Base-by-base conservation (phyloP, 2,113 vertebrate genomes). In the Nesospiza acunhae region DNA sequence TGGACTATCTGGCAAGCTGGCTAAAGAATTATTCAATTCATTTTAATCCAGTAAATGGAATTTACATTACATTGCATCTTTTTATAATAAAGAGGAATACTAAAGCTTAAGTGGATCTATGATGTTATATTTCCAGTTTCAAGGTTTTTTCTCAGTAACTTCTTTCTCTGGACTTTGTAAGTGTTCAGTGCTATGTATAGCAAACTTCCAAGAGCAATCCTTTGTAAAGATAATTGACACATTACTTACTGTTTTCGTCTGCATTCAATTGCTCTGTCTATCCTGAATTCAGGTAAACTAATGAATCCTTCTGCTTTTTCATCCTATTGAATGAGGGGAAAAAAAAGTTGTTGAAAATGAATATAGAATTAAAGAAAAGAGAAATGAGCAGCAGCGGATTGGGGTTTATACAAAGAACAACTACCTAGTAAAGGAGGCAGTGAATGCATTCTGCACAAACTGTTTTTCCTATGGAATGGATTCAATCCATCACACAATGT, bases 271-370 rank as follows among this genome's bases (percentile, higher is more conserved):
- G 98, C 99, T 97, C 99, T 97, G 87, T 98, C 98, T 98, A 99
- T 99, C 97, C 98, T 98, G 98, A 99, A 99, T 97, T 99, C 99
- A 6, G 98, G 98, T 79, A 99, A 98, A 94, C 99, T 99, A 96
- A 99, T 99, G 97, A 99, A 99, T 92, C 98, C 98, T 96, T 99
- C 98, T 60, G 98, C 99, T 94, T 99, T 99, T 97, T 98, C 98
- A 95, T 99, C 98, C 99, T 99, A 93, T 70, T 89, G 94, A 63
- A 87, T 87, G 46, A 90, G 60, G 18, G 23, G 16, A 58, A 24
- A 47, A 8, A 8, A 64, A 70, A 76, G 39, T 39, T 15, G 21
- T 42, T 83, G 52, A 75, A 64, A 68, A 56, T 63, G 7, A 91
- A 10, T 26, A 44, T 7, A 31, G 44, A 90, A 64, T 41, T 77